Conservation (phyloP, 1,140 invertebrate genomes). For the Anadara kagoshimensis region DNA sequence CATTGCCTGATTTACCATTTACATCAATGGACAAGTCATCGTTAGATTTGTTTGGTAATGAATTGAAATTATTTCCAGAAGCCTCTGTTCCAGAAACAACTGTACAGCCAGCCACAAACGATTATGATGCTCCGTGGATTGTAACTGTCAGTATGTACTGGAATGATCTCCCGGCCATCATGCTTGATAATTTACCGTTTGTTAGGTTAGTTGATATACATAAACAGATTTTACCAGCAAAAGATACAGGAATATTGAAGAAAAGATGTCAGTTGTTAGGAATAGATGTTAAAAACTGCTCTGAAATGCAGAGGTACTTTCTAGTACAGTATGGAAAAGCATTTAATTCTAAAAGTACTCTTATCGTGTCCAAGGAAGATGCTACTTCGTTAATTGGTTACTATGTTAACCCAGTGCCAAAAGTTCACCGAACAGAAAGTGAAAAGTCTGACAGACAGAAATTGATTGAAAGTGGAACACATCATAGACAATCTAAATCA, state of each 20-base stretch:
- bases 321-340: constrained; percentile 70
- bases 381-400: constrained; percentile 69
- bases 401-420: constrained; percentile 66
- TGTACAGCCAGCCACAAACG: constrained; percentile 18
- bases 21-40: constrained; percentile 34
- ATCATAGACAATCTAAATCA: neutral
- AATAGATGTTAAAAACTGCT: constrained; percentile 68
- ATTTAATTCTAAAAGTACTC: constrained; percentile 70
- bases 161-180: constrained; percentile 72
- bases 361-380: constrained; percentile 69
- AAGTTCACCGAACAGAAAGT: constrained; percentile 5
- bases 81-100: neutral
- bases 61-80: constrained; percentile 41
- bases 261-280: constrained; percentile 71
- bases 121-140: constrained; percentile 64
- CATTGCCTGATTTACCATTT: constrained; percentile 23
- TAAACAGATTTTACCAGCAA: constrained; percentile 72
- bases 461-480: too few species aligned
- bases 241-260: constrained; percentile 73
- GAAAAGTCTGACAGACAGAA: too few species aligned
- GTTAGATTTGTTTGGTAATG: constrained; percentile 47
- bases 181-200: constrained; percentile 67
- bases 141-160: constrained; percentile 71
- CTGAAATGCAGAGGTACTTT: constrained; percentile 73
- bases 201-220: constrained; percentile 72